Evolutionary conservation across 2,888 invertebrate species (phyloP).

Genomic region (Hypena proboscidalis): DNA sequence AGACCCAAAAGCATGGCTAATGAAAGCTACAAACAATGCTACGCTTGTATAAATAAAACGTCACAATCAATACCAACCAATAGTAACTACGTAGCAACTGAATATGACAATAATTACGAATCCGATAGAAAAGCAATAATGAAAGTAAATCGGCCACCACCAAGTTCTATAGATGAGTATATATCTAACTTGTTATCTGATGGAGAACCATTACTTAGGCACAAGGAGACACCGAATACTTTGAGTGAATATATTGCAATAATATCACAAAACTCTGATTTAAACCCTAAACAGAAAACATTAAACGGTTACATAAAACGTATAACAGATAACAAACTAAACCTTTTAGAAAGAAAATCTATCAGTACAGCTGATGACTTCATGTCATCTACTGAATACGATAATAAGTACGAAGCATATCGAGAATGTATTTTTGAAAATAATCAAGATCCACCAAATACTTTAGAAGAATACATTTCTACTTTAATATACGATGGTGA

Average conservation of each 20-base stretch:
- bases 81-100: neutral
- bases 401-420: no score
- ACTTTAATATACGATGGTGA: no score
- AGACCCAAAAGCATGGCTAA: no score
- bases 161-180: constrained; percentile 7
- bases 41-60: no score
- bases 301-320: constrained; percentile 6
- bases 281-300: neutral
- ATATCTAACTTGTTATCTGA: neutral
- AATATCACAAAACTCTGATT: constrained; percentile 6
- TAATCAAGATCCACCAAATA: no score
- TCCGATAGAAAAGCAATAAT: constrained; percentile 7
- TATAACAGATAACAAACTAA: constrained; percentile 1
- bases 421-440: no score
- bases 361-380: no score
- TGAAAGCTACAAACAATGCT: no score
- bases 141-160: constrained; percentile 2
- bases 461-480: no score
- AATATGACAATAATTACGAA: constrained; percentile 4
- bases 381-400: no score
- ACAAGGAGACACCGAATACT: neutral
- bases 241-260: constrained; percentile 9
- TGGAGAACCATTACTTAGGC: neutral
- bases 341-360: neutral
- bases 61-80: no score